Evolutionary conservation across 2,113 vertebrate species (phyloP).

Genomic region (Burhinus oedicnemus): DNA sequence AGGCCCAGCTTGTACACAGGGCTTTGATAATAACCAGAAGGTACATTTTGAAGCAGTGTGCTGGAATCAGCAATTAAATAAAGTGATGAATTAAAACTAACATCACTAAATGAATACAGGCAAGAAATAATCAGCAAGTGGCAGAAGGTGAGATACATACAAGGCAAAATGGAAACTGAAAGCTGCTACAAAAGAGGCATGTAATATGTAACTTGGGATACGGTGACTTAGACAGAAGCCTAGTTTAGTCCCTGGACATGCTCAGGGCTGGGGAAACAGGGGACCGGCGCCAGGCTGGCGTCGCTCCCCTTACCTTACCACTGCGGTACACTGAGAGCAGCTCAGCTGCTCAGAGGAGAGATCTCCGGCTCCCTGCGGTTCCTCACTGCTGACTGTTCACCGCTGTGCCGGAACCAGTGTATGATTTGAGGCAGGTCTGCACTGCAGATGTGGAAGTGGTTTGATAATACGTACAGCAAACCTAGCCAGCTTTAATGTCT

Average conservation of each 20-base stretch:
- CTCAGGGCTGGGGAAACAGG: not conserved
- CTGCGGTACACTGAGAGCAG: not conserved
- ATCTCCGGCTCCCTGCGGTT: fast-evolving
- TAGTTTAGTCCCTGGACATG: not conserved
- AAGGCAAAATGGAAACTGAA: not conserved
- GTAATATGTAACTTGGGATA: not conserved
- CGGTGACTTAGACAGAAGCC: not conserved
- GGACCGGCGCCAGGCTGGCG: not conserved
- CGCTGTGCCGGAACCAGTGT: not conserved
- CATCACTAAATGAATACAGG: not conserved
- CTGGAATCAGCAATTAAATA: not conserved
- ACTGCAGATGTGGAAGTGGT: not conserved
- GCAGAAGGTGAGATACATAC: not conserved
- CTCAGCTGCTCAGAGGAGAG: not conserved
- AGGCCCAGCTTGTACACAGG: not conserved
- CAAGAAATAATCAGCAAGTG: not conserved
- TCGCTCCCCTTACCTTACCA: not conserved
- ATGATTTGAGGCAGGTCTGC: not conserved
- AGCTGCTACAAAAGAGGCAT: not conserved
- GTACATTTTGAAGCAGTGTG: not conserved
- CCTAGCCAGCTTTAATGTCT: not conserved
- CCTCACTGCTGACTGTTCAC: fast-evolving
- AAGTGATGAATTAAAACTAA: not conserved
- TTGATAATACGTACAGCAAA: not conserved
- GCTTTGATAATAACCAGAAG: not conserved